Evolutionary conservation across 1,140 invertebrate species (phyloP).

Genomic region (Cherax destructor): DNA sequence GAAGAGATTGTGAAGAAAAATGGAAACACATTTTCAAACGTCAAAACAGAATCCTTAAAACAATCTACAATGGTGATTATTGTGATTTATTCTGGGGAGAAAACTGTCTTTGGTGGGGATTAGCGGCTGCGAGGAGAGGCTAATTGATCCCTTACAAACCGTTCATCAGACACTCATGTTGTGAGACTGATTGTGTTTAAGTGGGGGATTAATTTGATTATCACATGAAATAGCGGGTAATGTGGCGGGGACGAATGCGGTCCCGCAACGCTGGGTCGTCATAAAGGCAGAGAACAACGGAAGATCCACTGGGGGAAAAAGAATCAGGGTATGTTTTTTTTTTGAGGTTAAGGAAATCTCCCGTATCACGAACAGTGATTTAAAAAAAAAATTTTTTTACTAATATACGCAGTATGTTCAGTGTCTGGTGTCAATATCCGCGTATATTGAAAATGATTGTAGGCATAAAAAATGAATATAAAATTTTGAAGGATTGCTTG

Average conservation of each 20-base stretch:
- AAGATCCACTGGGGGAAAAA: too few relatives aligned
- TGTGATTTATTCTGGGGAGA: neutral
- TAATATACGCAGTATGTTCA: too few relatives aligned
- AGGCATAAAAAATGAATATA: too few relatives aligned
- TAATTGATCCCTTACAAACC: slow-evolving; percentile 13
- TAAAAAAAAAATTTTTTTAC: too few relatives aligned
- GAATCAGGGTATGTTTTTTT: neutral
- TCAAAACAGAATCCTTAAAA: too few relatives aligned
- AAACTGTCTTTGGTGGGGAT: neutral
- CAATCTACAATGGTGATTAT: too few relatives aligned
- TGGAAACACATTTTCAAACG: too few relatives aligned
- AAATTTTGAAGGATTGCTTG: too few relatives aligned
- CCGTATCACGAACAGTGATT: neutral
- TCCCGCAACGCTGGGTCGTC: slow-evolving; percentile 6
- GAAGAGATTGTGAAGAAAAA: too few relatives aligned
- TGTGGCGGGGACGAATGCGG: slow-evolving; percentile 21
- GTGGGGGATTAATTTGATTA: slow-evolving; percentile 46
- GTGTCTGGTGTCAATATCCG: too few relatives aligned
- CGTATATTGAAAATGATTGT: too few relatives aligned
- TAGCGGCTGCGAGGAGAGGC: neutral
- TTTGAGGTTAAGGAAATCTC: neutral
- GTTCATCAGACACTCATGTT: neutral
- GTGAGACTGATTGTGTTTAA: slow-evolving; percentile 2
- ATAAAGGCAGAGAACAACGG: neutral
- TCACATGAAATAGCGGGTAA: slow-evolving; percentile 26